phyloP scores from a whole-genome alignment of 2,888 invertebrate genomes.

The Apamea sordens region DNA sequence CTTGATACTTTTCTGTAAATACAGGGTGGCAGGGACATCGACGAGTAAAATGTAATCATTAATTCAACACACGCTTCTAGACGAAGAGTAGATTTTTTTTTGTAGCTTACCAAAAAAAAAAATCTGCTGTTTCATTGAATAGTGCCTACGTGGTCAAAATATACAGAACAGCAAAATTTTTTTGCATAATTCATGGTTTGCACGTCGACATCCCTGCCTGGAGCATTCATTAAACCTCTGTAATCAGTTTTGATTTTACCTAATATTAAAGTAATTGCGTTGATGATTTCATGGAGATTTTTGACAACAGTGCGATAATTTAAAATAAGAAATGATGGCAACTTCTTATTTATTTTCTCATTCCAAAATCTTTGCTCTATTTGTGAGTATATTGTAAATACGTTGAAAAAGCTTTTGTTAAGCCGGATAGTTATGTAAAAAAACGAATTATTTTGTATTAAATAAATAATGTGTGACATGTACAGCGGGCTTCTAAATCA shows the following conservation, averaged over 20 bases:
- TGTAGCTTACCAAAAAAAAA: too few species aligned
- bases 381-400: background rate
- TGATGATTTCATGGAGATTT: background rate
- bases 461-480: conserved; percentile 8
- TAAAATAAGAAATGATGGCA: background rate
- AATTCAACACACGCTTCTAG: background rate
- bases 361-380: background rate
- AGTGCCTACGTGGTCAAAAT: too few species aligned
- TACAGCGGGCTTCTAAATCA: conserved; percentile 61
- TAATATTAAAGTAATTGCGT: background rate
- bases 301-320: background rate
- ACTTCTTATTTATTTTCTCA: background rate
- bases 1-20: conserved; percentile 11
- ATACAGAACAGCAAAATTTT: background rate
- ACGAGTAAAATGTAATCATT: background rate
- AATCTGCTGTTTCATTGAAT: background rate
- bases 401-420: background rate
- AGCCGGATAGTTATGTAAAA: background rate
- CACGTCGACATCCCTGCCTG: background rate
- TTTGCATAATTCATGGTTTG: background rate
- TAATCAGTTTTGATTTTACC: background rate
- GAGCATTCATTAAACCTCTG: background rate
- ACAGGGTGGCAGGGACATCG: background rate
- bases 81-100: too few species aligned
- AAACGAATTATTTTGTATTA: background rate